Evolutionary conservation across 2,888 invertebrate species (phyloP), one percentile per base, ranked within the genome.

Genomic region (Druceiella hillmani): DNA sequence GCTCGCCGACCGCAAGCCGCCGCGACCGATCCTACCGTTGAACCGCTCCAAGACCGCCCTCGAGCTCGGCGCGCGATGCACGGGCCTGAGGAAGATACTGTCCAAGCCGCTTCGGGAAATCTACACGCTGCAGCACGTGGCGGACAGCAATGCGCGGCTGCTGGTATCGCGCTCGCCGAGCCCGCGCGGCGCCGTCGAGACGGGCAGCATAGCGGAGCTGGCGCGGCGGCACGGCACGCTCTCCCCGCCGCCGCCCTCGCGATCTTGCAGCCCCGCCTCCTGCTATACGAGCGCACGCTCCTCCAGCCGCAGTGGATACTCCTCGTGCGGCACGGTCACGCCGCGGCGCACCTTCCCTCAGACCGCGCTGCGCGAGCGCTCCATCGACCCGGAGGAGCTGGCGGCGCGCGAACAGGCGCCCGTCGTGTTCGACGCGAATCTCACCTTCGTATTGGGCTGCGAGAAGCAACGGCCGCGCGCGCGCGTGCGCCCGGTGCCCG

Each of bases 371-470:
- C 57, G 52, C 6, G 66, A 66, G 6, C 62, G 70, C 45, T 57
- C 60, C 25, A 54, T 75, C 34, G 69, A 79, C 51, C 57, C 77
- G 5, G 72, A 74, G 40, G 83, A 84, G 53, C 55, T 79, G 26
- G 73, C 71, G 27, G 66, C 73, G 2, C 76, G 79, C 55, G 87
- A 87, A 53, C 81, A 83, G 40, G 79, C 87, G 0, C 83, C 87
- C 0, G 85, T 88, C 2, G 80, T 88, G 1, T 85, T 87, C 49
- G 87, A 87, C 53, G 88, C 87, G 0, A 87, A 87, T 58, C 62
- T 88, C 22, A 84, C 84, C 4, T 88, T 88, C 53, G 78, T 87
- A 1, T 67, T 88, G 30, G 87, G 87, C 2, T 79, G 81, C 51
- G 81, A 82, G 43, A 79, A 75, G 43, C 84, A 83, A 55, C 75